phyloP scores from a whole-genome alignment of 2,888 invertebrate genomes.

The Rambutsinella grinnellia region DNA sequence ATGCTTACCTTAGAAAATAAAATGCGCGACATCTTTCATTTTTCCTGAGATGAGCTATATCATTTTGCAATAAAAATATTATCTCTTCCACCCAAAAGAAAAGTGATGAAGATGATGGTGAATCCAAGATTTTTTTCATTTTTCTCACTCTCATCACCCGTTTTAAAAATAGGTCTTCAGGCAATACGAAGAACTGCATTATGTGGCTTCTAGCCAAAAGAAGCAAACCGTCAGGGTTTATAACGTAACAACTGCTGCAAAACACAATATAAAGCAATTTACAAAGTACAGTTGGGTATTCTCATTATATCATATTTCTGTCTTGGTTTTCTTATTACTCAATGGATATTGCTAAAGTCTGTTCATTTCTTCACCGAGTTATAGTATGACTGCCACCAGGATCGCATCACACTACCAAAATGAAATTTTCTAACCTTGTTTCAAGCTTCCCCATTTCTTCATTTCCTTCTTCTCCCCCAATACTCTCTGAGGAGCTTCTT shows the following conservation, averaged over 20 bases:
- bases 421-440: neutral
- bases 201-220: neutral
- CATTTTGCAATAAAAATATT: too few species aligned
- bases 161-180: neutral
- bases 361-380: neutral
- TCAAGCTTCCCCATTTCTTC: neutral
- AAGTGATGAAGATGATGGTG: too few species aligned
- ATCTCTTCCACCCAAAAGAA: too few species aligned
- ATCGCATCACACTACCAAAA: too few species aligned
- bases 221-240: neutral
- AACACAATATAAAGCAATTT: neutral
- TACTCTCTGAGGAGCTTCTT: neutral
- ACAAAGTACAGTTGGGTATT: neutral
- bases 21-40: too few species aligned
- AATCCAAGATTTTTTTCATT: neutral
- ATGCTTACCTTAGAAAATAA: too few species aligned
- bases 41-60: too few species aligned
- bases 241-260: neutral
- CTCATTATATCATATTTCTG: neutral
- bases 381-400: too few species aligned
- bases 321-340: neutral
- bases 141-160: neutral
- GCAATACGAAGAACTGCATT: slow-evolving; percentile 1
- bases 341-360: neutral
- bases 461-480: neutral